Evolutionary conservation across 2,888 invertebrate species (phyloP).

Genomic region (Erebia aethiops): DNA sequence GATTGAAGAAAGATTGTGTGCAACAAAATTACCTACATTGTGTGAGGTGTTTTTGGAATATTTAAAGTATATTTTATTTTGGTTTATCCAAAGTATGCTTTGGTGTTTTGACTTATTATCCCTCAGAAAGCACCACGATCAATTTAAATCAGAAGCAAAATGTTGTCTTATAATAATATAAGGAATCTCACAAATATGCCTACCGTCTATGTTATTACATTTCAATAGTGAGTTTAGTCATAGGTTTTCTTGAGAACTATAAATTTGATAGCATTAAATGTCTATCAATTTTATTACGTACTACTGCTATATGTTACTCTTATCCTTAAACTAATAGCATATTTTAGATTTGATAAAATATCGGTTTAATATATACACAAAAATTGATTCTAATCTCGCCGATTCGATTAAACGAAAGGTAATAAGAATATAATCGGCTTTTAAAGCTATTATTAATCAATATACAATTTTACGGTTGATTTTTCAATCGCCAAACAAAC

Average conservation of each 20-base stretch:
- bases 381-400: too few relatives aligned
- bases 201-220: not conserved
- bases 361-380: not conserved
- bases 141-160: not conserved
- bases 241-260: constrained; percentile 11
- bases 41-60: too few relatives aligned
- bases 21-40: too few relatives aligned
- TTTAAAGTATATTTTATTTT: too few relatives aligned
- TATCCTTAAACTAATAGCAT: constrained; percentile 10
- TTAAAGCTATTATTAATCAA: too few relatives aligned
- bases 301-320: not conserved
- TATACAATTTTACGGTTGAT: too few relatives aligned
- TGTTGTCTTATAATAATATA: not conserved
- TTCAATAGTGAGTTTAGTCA: constrained; percentile 16
- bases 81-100: too few relatives aligned
- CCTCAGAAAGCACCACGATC: not conserved
- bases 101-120: too few relatives aligned
- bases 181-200: constrained; percentile 18
- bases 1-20: too few relatives aligned
- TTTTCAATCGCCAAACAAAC: too few relatives aligned
- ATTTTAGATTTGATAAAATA: not conserved
- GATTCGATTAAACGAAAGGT: too few relatives aligned
- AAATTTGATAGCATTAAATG: constrained; percentile 17
- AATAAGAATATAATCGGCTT: too few relatives aligned
- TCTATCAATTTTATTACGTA: constrained; percentile 7